These are phyloP conservation scores for Lepidurus apus DNA, from an alignment of 1,140 invertebrate genomes.

Conservation along the genomic window DNA sequence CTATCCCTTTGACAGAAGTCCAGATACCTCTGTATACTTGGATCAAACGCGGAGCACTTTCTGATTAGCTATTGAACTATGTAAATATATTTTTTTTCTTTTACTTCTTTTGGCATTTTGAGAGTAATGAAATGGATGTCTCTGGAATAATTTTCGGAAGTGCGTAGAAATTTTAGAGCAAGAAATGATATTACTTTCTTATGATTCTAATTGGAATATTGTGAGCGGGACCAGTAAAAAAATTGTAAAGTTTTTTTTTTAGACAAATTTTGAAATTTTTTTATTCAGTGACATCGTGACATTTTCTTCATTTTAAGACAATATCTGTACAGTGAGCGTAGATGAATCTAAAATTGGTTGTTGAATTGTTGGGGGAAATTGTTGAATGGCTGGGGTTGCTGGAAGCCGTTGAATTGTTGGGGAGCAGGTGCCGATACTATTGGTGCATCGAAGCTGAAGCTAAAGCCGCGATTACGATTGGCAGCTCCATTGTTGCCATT, in stretches of 20 bases:
- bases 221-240: not conserved
- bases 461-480: constrained; percentile 23
- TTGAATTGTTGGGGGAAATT: not conserved
- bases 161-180: no score
- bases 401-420: constrained; percentile 34
- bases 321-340: not conserved
- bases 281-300: not conserved
- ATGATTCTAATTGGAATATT: not conserved
- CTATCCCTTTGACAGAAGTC: no score
- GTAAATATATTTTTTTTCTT: no score
- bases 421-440: constrained; percentile 21
- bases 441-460: constrained; percentile 31
- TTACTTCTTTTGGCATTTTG: no score
- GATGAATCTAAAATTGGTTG: not conserved
- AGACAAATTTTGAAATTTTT: not conserved
- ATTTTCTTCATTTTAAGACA: not conserved
- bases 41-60: no score
- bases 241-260: not conserved
- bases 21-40: no score
- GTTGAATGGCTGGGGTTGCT: constrained; percentile 24
- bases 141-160: no score
- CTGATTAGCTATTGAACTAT: no score
- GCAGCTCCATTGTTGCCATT: not conserved
- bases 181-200: no score
- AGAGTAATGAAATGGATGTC: no score